phyloP scores from a whole-genome alignment of 92 coral and sea anemone genomes.

The Metridium senile region DNA sequence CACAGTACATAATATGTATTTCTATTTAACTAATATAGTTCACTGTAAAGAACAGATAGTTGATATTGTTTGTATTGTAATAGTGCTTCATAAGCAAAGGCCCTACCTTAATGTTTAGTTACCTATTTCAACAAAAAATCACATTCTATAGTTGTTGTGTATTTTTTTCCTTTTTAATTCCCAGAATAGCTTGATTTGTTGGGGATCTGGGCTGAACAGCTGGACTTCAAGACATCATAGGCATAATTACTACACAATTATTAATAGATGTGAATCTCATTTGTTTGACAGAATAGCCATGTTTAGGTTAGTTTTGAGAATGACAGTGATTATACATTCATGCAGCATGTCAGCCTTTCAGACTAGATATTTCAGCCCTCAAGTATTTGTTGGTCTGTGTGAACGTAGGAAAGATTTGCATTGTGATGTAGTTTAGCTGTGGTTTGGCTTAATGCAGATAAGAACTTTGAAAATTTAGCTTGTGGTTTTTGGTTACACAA shows the following conservation, averaged over 20 bases:
- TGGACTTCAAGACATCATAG: conserved; percentile 6
- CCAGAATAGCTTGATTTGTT: conserved; percentile 11
- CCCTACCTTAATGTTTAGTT: conserved; percentile 4
- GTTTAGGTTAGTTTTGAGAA: neutral
- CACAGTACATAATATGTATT: neutral
- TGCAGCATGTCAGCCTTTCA: neutral
- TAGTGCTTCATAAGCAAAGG: neutral
- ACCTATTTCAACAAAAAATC: conserved; percentile 3
- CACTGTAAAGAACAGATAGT: conserved; percentile 7
- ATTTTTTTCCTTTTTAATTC: conserved; percentile 5
- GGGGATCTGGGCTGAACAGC: conserved; percentile 28
- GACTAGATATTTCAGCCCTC: conserved; percentile 9
- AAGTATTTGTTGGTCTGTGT: neutral
- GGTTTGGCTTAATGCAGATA: conserved; percentile 40
- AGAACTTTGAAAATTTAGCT: conserved; percentile 38
- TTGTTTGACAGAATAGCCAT: conserved; percentile 5
- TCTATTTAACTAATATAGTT: conserved; percentile 20
- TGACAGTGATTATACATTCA: conserved; percentile 6
- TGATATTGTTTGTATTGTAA: conserved; percentile 2
- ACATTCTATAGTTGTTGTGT: neutral
- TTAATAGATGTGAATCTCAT: conserved; percentile 27
- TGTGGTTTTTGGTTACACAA: conserved; percentile 40
- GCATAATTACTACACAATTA: conserved; percentile 24
- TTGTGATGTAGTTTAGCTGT: conserved; percentile 39
- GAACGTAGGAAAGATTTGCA: conserved; percentile 3